Evolutionary conservation across 1,140 invertebrate genomes (phyloP), one percentile per base, ranked within the genome.

Genomic region (Trichomalopsis sarcophagae): DNA sequence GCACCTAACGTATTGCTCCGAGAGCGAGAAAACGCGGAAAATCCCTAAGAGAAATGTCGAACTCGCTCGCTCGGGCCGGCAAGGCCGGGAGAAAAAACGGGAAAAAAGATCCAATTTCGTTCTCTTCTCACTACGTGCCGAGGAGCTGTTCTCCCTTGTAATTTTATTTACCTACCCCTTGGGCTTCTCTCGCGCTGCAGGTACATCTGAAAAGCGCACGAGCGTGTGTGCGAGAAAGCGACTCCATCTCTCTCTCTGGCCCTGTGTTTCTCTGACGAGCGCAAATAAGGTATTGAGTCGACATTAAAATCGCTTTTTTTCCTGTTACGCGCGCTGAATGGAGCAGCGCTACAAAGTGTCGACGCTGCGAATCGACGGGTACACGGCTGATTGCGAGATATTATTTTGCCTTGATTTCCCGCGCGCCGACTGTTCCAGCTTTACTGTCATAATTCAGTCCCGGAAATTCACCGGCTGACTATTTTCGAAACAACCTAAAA

Each of bases 31-130:
- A 86, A 81, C 9, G 77, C 47, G 66, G 71, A 74, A 84, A 87
- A 82, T 85, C 50, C 68, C 66, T 87, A 87, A 81, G 74, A 81
- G 78, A 85, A 82, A 85, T 80, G 81, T 82, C 79, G 79, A 78
- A 82, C 74, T 75, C 74, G 69, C 62, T 66, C 47, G 75, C 17
- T 27, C 33, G 40, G 23, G 47, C 44, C 17, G 2, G 47, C 47
- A 9, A 23, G 50, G 44, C 30, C 47, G 47, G 23, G 50, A 33
- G 23, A 50, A 69, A n/a, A 27, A 71, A 81, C 6, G 21, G 30
- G 17, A 73, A 68, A 85, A 82, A 75, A 78, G 44, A 85, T 85
- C 81, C 74, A 85, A 85, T 85, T 85, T 85, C 84, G 84, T 86
- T 44, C 55, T 44, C 55, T 79, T 50, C 6, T 81, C 85, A 71